These are phyloP conservation scores for Pristionchus exspectatus DNA, from an alignment of 2,888 invertebrate genomes.

Conservation along the genomic window DNA sequence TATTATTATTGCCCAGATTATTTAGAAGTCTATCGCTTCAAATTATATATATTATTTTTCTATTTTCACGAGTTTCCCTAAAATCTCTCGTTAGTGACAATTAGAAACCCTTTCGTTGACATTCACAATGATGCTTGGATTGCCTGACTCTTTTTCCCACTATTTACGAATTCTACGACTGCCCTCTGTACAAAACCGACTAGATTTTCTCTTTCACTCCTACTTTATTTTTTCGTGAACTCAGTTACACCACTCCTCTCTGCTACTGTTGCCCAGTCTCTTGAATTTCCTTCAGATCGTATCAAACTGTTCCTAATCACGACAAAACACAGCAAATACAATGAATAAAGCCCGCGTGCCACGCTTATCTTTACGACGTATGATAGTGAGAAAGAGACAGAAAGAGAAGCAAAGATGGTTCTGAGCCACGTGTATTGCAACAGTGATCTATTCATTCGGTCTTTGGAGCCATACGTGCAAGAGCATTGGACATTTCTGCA, in stretches of 20 bases:
- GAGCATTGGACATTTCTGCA: background rate
- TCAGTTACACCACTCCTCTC: background rate
- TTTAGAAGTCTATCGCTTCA: background rate
- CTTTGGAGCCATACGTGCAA: too few relatives aligned
- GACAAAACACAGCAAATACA: background rate
- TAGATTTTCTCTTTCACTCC: background rate
- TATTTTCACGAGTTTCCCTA: background rate
- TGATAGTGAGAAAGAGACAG: background rate
- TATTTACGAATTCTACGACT: conserved; percentile 4
- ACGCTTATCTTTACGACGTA: conserved; percentile 27
- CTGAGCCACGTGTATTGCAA: background rate
- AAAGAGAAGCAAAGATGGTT: background rate
- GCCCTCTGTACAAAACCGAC: conserved; percentile 7
- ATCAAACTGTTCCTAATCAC: background rate
- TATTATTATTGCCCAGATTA: background rate
- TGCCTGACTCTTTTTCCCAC: background rate
- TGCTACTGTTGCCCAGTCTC: background rate
- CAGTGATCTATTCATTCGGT: background rate
- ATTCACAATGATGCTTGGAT: background rate
- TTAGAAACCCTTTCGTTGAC: background rate
- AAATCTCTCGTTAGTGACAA: conserved; percentile 39
- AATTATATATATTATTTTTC: conserved; percentile 21
- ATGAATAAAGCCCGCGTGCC: conserved; percentile 27
- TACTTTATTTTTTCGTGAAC: background rate
- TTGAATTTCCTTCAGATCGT: background rate